Evolutionary conservation across 2,888 invertebrate genomes (phyloP), one percentile per base, ranked within the genome.

Genomic region (Drosophila putrida): DNA sequence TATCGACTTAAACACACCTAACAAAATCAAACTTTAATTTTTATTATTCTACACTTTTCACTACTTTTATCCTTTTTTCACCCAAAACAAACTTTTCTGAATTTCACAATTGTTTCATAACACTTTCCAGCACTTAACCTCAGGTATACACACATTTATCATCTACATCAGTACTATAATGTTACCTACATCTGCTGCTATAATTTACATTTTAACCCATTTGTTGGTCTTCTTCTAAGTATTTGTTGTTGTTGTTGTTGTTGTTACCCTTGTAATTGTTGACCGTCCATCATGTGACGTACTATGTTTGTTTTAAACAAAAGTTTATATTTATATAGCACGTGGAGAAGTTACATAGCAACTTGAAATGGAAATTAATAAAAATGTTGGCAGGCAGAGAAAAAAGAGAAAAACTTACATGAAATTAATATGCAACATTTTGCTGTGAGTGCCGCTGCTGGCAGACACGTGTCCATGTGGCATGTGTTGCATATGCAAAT

Each of bases 381-480:
- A 72, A 80, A 78, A 65, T 71, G 78, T 73, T 69, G 38, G 27
- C 69, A 46, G 62, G 20, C 61, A 55, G 54, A 46, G 44, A 25
- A 13, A 50, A 25, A 13, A 41, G 15, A 44, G 54, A 11, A 27
- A 49, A 65, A 49, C 65, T 50, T 76, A 66, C 62, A 73, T 76
- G 65, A 78, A 80, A 84, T 83, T 80, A 82, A 83, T 83, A 83
- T 83, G 85, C 82, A 84, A 80, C 76, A 84, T 81, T 83, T 62
- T 81, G 80, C 54, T 77, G 77, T 66, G 71, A 67, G 76, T 76
- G 69, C 44, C 72, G 75, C 58, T 68, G 71, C 44, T 57, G 68
- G 53, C 41, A 64, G 64, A 69, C 69, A 62, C 69, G 70, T 78
- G 77, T 75, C 71, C 75, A 38, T 67, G 80, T 36, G 62, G 59